These are phyloP conservation scores for Galleria mellonella DNA, from an alignment of 1,140 invertebrate genomes.

Conservation along the genomic window DNA sequence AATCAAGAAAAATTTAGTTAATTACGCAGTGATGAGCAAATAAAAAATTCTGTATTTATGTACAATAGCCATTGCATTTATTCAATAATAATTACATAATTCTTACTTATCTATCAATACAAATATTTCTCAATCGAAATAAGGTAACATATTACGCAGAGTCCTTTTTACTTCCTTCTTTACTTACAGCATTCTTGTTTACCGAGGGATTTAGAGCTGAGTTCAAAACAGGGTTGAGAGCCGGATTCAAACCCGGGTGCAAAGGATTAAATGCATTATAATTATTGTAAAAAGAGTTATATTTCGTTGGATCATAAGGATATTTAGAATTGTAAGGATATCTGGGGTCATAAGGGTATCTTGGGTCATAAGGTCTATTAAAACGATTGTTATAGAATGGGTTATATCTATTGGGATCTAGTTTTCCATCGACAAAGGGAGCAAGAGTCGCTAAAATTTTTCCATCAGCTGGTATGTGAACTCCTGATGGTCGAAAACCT, in stretches of 20 bases:
- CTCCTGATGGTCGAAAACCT: conserved; percentile 61
- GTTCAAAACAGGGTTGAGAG: neutral
- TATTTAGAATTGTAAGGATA: conserved; percentile 23
- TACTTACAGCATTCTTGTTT: conserved; percentile 2
- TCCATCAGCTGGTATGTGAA: conserved; percentile 53
- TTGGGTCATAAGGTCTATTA: conserved; percentile 20
- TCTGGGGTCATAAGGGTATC: conserved; percentile 28
- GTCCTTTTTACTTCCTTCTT: conserved; percentile 12
- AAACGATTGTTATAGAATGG: conserved; percentile 25
- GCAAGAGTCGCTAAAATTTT: conserved; percentile 19
- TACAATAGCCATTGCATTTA: too few species aligned
- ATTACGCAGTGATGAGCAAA: too few species aligned
- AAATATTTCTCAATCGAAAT: too few species aligned
- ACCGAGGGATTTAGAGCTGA: neutral
- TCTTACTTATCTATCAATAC: too few species aligned
- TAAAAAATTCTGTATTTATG: too few species aligned
- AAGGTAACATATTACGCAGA: neutral
- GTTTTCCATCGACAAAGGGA: conserved; percentile 13
- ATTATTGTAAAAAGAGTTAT: conserved; percentile 16
- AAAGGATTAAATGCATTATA: conserved; percentile 33
- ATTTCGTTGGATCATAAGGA: conserved; percentile 10
- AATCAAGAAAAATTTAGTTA: too few species aligned
- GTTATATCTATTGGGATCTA: conserved; percentile 38
- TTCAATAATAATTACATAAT: too few species aligned
- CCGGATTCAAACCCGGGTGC: neutral